Base-by-base conservation (phyloP, 2,113 vertebrate genomes). In the Cervus canadensis region DNA sequence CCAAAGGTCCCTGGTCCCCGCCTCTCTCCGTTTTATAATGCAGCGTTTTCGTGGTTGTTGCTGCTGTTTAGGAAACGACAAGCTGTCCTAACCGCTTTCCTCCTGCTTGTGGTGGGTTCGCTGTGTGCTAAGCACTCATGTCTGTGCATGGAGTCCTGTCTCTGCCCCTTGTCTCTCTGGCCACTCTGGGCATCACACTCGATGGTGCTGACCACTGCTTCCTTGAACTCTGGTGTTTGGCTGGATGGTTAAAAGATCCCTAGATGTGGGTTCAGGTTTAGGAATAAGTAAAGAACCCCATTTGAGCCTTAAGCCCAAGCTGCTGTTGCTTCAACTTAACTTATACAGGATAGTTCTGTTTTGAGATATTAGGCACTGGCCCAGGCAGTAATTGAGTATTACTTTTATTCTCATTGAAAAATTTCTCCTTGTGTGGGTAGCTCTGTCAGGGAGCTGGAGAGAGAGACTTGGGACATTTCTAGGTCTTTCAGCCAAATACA, bases 361-460 rank as follows among this genome's bases (percentile, higher is more conserved):
- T 84, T 93, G 52, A 91, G 30, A 78, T 48, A 30, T 12, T 57
- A 74, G n/a, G 57, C n/a, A 43, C 45, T 64, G 25, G 76, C 11
- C 52, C 23, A n/a, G 36, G 43, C 11, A 89, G n/a, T 33, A 33
- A 67, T 5, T 87, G 57, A 48, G 43, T 60, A 84, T 84, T 54
- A 76, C 78, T 96, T 90, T 84, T 17, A 90, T 79, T 92, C 12
- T 21, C 10, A 56, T 26, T 59, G 85, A 88, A 92, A 6, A 45
- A 60, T 56, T 40, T 36, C 1, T 79, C 2, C 26, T 89, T 64
- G 11, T 79, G 14, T 92, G 6, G 64, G 16, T 26, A 89, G 26
- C 7, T 96, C 40, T 90, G 83, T 95, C 26, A 93, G 87, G 59
- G 94, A 60, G 50, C 59, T 88, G 33, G 23, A 71, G 14, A 89